These are phyloP conservation scores for Nestor notabilis DNA, from an alignment of 2,113 vertebrate genomes.

Conservation along the genomic window DNA sequence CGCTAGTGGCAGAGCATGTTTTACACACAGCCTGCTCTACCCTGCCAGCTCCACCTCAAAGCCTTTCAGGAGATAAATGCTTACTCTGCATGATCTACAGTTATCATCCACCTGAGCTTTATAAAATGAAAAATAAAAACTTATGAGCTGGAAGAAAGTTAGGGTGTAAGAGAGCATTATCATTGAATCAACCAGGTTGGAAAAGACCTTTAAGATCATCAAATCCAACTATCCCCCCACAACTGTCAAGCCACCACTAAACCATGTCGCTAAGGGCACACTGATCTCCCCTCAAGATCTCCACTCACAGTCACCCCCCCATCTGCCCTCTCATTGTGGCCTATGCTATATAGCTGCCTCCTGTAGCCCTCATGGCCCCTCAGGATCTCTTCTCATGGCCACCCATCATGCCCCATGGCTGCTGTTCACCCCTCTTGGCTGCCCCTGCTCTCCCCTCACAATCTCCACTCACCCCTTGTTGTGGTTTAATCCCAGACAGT, in stretches of 20 bases:
- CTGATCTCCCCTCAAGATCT: background rate
- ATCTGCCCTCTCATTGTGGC: background rate
- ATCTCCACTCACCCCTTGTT: background rate
- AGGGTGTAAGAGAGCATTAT: background rate
- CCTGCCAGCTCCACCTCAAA: background rate
- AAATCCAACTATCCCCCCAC: background rate
- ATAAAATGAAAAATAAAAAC: background rate
- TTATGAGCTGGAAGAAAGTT: background rate
- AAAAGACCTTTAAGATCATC: background rate
- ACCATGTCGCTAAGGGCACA: background rate
- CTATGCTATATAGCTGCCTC: background rate
- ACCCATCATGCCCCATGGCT: background rate
- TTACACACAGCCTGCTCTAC: background rate
- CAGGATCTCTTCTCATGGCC: too few species aligned
- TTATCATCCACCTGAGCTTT: background rate
- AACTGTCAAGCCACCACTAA: background rate
- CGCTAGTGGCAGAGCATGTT: background rate
- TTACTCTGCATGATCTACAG: background rate
- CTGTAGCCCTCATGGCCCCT: background rate
- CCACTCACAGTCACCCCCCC: background rate
- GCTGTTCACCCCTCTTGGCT: background rate
- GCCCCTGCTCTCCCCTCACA: background rate
- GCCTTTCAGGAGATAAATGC: background rate
- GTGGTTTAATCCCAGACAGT: too few species aligned
- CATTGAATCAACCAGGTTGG: background rate